Evolutionary conservation across 30 jellyfish, hydroid and myxozoan species (phyloP).

Genomic region (Hydractinia symbiolongicarpus): DNA sequence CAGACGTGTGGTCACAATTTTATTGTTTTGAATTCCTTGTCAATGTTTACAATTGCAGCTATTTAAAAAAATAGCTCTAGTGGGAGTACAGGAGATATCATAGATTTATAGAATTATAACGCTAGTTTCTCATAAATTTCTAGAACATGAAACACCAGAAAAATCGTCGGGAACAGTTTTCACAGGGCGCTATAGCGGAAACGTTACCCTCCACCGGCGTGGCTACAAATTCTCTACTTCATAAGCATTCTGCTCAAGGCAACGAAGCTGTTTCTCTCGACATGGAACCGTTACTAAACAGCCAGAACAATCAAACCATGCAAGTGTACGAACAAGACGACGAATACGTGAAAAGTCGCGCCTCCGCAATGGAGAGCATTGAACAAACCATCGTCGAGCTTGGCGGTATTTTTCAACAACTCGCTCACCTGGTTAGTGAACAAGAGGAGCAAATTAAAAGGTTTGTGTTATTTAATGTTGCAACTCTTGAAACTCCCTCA

Average conservation of each 20-base stretch:
- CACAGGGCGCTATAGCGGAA: constrained; percentile 94
- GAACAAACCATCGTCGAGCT: constrained; percentile 98
- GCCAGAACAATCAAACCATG: constrained; percentile 25
- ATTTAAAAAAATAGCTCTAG: no score
- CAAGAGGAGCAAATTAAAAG: constrained; percentile 98
- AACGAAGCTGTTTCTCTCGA: constrained; percentile 67
- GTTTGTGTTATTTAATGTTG: constrained; percentile 18
- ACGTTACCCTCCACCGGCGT: constrained; percentile 76
- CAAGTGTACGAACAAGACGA: constrained; percentile 88
- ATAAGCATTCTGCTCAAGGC: constrained; percentile 29
- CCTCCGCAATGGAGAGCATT: constrained; percentile 93
- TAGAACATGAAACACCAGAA: constrained; percentile 96
- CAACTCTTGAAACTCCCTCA: no score
- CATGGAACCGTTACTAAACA: constrained; percentile 58
- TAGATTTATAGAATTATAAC: no score
- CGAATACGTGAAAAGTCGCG: constrained; percentile 82
- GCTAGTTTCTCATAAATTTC: neutral
- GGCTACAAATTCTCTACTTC: constrained; percentile 51
- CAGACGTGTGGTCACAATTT: no score
- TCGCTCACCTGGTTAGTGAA: constrained; percentile 96
- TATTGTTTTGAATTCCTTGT: no score
- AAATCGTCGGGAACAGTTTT: constrained; percentile 86
- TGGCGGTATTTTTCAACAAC: constrained; percentile 96
- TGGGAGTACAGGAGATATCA: no score
- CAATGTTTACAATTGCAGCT: no score